A percentile compares a stretch with the other conserved stretches of the same genome.
Conservation (phyloP, 2,888 invertebrate species). For the Drosophila flavopinicola region DNA sequence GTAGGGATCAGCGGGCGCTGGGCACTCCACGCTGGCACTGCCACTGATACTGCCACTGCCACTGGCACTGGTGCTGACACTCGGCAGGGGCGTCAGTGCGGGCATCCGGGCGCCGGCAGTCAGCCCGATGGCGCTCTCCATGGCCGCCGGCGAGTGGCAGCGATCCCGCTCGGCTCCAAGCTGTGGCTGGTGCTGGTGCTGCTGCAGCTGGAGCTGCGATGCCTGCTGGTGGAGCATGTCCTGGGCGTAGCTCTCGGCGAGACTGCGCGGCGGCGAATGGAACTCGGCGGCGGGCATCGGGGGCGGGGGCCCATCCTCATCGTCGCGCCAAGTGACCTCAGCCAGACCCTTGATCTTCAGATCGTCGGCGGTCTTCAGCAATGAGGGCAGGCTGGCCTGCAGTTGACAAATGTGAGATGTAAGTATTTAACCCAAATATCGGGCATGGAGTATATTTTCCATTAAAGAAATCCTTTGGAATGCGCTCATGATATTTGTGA, state of each 20-base stretch:
- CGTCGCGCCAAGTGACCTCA: slow-evolving; percentile 92
- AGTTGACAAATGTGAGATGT: slow-evolving; percentile 73
- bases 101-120: slow-evolving; percentile 70
- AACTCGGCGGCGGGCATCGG: slow-evolving; percentile 77
- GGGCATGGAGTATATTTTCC: too few species aligned
- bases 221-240: slow-evolving; percentile 60
- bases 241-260: slow-evolving; percentile 67
- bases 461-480: too few species aligned
- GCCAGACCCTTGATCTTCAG: slow-evolving; percentile 95
- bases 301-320: slow-evolving; percentile 75
- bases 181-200: slow-evolving; percentile 43
- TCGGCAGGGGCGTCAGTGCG: slow-evolving; percentile 79
- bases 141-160: slow-evolving; percentile 44
- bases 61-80: slow-evolving; percentile 37
- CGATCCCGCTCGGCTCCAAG: slow-evolving; percentile 32
- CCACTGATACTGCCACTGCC: too few species aligned
- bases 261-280: slow-evolving; percentile 74
- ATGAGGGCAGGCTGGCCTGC: slow-evolving; percentile 93
- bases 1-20: slow-evolving; percentile 70
- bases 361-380: slow-evolving; percentile 96
- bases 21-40: slow-evolving; percentile 42
- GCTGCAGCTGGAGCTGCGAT: slow-evolving; percentile 34
- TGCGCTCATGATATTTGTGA: too few species aligned
- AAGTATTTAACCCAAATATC: too few species aligned
- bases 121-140: slow-evolving; percentile 43